phyloP scores from a whole-genome alignment of 2,888 invertebrate genomes.

The Strigamia crassipes region DNA sequence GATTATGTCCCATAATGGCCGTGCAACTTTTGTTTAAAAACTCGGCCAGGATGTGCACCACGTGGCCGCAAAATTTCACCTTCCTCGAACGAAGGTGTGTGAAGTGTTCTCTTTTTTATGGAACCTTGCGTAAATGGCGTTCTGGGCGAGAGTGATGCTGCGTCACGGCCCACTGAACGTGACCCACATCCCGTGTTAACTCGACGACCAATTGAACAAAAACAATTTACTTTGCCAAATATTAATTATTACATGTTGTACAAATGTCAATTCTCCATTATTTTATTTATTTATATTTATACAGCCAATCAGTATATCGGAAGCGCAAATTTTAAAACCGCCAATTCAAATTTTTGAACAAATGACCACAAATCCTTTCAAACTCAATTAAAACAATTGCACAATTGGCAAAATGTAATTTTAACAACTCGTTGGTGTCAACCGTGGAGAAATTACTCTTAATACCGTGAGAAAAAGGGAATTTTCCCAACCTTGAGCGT shows the following conservation, averaged over 20 bases:
- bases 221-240: no score
- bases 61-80: neutral
- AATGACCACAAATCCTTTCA: no score
- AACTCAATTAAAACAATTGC: neutral
- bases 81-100: neutral
- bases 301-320: no score
- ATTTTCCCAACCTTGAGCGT: conserved; percentile 20
- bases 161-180: conserved; percentile 19
- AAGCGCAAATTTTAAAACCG: no score
- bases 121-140: conserved; percentile 29
- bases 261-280: no score
- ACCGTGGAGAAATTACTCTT: neutral
- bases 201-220: no score
- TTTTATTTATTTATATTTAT: no score
- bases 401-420: neutral
- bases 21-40: neutral
- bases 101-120: neutral
- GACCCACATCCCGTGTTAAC: neutral
- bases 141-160: conserved; percentile 27
- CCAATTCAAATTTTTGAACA: no score
- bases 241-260: no score
- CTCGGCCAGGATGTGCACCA: neutral
- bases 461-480: conserved; percentile 17
- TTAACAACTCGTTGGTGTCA: neutral
- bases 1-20: no score